Evolutionary conservation across 2,113 vertebrate genomes (phyloP).

Genomic region (Spea bombifrons): DNA sequence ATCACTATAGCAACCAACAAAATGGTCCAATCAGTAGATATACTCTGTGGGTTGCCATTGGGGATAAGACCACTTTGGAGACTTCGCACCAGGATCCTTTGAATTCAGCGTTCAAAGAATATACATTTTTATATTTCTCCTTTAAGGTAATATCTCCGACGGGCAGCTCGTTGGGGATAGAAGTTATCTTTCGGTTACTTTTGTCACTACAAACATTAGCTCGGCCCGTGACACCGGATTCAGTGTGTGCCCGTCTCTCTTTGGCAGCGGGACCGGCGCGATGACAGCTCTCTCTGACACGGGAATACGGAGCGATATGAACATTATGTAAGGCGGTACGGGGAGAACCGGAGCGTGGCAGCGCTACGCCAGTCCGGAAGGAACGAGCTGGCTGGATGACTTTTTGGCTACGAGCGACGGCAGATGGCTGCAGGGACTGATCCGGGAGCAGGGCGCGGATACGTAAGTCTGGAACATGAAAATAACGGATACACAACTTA

Average conservation of each 20-base stretch:
- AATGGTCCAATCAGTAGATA: too few relatives aligned
- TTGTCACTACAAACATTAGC: neutral
- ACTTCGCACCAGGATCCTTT: too few relatives aligned
- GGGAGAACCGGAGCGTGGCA: slow-evolving; percentile 29
- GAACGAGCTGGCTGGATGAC: neutral
- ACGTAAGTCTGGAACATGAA: neutral
- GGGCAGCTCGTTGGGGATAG: too few relatives aligned
- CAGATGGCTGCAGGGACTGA: slow-evolving; percentile 18
- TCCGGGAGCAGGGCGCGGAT: neutral
- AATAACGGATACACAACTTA: too few relatives aligned
- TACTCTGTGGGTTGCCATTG: too few relatives aligned
- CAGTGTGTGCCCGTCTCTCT: slow-evolving; percentile 1
- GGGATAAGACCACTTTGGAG: too few relatives aligned
- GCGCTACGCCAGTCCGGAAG: slow-evolving; percentile 26
- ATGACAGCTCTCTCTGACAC: slow-evolving; percentile 31
- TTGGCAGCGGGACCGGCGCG: slow-evolving; percentile 37
- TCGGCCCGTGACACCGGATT: neutral
- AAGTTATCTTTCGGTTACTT: too few relatives aligned
- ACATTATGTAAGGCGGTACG: slow-evolving; percentile 33
- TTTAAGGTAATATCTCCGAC: too few relatives aligned
- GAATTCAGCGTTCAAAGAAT: too few relatives aligned
- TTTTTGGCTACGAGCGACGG: slow-evolving; percentile 1
- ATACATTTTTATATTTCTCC: too few relatives aligned
- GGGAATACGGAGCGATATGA: slow-evolving; percentile 22
- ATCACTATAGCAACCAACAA: too few relatives aligned